Conservation (phyloP, 1,140 invertebrate species). For the Procambarus virginalis region DNA sequence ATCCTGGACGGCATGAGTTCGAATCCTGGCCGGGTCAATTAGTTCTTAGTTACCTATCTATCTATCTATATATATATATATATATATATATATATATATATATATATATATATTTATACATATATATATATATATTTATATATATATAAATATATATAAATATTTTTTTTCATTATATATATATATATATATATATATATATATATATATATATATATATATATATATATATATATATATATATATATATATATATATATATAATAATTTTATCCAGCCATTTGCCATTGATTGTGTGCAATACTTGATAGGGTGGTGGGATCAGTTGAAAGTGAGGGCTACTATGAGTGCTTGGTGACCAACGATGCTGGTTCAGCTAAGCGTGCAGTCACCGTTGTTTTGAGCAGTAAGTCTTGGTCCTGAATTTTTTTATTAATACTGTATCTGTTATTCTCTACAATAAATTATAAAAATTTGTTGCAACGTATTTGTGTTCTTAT, state of each 20-base stretch:
- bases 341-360: constrained; percentile 72
- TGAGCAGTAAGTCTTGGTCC: constrained; percentile 65
- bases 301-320: constrained; percentile 33
- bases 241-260: background rate
- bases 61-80: too few relatives aligned
- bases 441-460: too few relatives aligned
- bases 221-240: background rate
- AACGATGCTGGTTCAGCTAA: constrained; percentile 74
- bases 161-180: too few relatives aligned
- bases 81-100: constrained; percentile 10
- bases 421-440: background rate
- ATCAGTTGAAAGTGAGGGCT: constrained; percentile 69
- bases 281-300: background rate
- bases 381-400: constrained; percentile 72
- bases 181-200: background rate
- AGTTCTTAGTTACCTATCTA: too few relatives aligned
- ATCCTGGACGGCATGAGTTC: too few relatives aligned
- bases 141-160: constrained; percentile 11
- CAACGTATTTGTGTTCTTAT: too few relatives aligned
- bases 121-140: constrained; percentile 18
- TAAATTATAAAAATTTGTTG: too few relatives aligned
- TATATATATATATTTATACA: too few relatives aligned
- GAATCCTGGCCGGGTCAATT: too few relatives aligned
- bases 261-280: too few relatives aligned
- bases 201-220: background rate